Base-by-base conservation (phyloP, 2,797 vertebrate genomes). In the Oreochromis mossambicus region DNA sequence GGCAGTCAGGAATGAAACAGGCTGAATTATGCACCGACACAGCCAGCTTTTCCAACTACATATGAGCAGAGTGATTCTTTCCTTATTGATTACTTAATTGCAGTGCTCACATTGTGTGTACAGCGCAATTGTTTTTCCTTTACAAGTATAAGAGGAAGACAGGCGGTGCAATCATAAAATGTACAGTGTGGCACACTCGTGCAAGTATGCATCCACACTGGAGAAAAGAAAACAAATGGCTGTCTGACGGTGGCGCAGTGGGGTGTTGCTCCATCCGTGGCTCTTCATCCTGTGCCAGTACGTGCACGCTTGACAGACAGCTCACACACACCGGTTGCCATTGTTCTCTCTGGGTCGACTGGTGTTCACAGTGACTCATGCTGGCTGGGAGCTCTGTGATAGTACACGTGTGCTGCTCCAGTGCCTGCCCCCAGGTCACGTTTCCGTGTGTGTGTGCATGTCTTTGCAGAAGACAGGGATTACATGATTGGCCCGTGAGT, bases 251-350 rank as follows among this genome's bases (percentile, higher is more conserved):
- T 81, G 84, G 91, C 77, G 78, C 90, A 82, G 86, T 73, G 89
- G 90, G 91, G 82, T 52, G 81, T 88, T 80, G 81, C 87, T 90
- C 85, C 77, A 81, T 88, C 85, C 77, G 41, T 54, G 13, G 83
- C 88, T 83, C 85, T 93, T 91, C 86, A 89, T 93, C 89, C 85
- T 86, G 82, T 91, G 90, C 89, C 91, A 91, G 84, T 86, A 89
- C 86, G 83, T 89, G 91, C 48, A 77, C 75, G 88, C 88, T 83
- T 92, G 93, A 95, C 87, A 90, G 94, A 94, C 94, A 93, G 91
- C 94, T 92, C 90, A 87, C 94, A 87, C 94, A 95, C 92, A 95
- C 93, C 92, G 85, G 91, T 94, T 93, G 92, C 93, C 93, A 94
- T 95, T 96, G 95, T 95, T 95, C 92, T 95, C 91, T 86, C 81